Evolutionary conservation across 2,888 invertebrate genomes (phyloP).

Genomic region (Morpho deidamia): DNA sequence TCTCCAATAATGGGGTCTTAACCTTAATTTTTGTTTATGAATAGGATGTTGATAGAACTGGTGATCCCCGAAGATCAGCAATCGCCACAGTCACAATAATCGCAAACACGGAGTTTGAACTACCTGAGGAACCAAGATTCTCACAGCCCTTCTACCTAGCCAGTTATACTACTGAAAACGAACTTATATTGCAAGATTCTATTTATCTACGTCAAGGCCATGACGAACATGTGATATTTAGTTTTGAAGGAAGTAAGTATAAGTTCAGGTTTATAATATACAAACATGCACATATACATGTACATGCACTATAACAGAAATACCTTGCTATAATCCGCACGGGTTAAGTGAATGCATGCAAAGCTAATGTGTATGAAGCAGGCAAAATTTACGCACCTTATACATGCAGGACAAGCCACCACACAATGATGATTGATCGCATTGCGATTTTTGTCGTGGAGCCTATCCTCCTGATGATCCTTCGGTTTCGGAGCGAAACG

Average conservation of each 20-base stretch:
- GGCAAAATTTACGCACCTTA: no score
- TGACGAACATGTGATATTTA: slow-evolving; percentile 46
- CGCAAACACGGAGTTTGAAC: slow-evolving; percentile 49
- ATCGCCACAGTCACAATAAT: slow-evolving; percentile 47
- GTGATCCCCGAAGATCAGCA: slow-evolving; percentile 38
- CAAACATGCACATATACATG: no score
- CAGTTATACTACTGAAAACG: slow-evolving; percentile 46
- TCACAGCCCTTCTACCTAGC: slow-evolving; percentile 58
- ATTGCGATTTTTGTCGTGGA: no score
- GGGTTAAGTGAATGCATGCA: no score
- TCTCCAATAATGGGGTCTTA: neutral
- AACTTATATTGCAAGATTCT: slow-evolving; percentile 36
- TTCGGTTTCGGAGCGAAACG: no score
- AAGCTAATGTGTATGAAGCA: no score
- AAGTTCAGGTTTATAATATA: no score
- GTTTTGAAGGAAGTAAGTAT: slow-evolving; percentile 49
- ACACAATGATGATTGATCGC: no score
- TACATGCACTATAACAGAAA: no score
- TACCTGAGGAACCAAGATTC: slow-evolving; percentile 68
- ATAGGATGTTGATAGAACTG: slow-evolving; percentile 59
- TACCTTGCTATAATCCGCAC: no score
- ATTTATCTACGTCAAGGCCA: slow-evolving; percentile 53
- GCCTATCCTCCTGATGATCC: no score
- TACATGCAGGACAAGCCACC: no score
- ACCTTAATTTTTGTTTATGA: neutral